Base-by-base conservation (phyloP, 2,797 vertebrate species). In the Prunella strophiata region DNA sequence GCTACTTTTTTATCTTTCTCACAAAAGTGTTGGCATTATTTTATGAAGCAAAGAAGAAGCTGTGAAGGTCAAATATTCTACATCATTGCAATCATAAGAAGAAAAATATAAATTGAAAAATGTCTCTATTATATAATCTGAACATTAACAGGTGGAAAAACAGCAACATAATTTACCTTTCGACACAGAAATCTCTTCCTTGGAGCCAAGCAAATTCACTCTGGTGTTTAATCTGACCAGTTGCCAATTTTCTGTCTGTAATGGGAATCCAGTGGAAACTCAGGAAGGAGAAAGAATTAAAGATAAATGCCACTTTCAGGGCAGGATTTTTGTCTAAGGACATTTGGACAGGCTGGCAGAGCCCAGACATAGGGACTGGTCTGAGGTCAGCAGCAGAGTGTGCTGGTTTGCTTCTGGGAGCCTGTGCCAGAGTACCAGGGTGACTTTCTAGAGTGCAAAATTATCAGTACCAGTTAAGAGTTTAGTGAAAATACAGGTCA, bases 121-220 rank as follows among this genome's bases (percentile, higher is more conserved):
- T 61, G 40, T 93, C 45, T 92, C 67, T 94, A 85, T 95, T 95
- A 94, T 96, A 94, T 91, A 94, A 94, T 85, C 83, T 79, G 76
- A 71, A 76, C 77, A 91, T 92, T 92, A 97, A 93, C 96, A 97
- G 96, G 96, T 97, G 96, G 89, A 94, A 96, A 97, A 97, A 93
- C 76, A 92, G 94, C 95, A 94, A 79, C 74, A 74, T 85, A 78
- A 90, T 93, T 96, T 95, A 94, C 77, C 62, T 96, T 97, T 97
- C 7, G 57, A 93, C 93, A 83, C 89, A 88, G 88, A 96, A 96
- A 96, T 72, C 30, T 94, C 89, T 95, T 93, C 85, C 76, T 93
- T 85, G 80, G 82, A 96, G 94, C 95, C 95, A 96, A 96, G 86
- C 32, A 92, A 93, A 95, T 91, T 96, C 89, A 89, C 89, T 76